Base-by-base conservation (phyloP, 1,140 invertebrate species). In the Drosophila sturtevanti region DNA sequence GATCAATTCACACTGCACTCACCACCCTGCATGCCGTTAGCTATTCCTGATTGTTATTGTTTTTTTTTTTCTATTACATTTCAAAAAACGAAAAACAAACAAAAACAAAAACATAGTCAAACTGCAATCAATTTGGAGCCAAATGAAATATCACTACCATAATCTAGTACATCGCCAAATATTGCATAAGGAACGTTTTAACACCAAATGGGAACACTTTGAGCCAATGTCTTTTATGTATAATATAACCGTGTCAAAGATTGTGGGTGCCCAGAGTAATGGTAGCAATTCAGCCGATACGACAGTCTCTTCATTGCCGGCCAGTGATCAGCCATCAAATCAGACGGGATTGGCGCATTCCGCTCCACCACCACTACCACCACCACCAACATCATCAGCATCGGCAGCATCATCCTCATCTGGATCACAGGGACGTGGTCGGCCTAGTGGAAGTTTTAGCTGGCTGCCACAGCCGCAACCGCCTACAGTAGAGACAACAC, bases 171-270 rank as follows among this genome's bases (percentile, higher is more conserved):
- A 91, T 54, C 86, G 90, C 4, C 90, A 91, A 75, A 91, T 91
- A 41, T 73, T 91, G 16, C 90, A 91, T 65, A 91, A 91, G 72
- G 90, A 91, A 65, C 90, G 90, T 59, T 91, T 91, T 59, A 91
- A 91, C 22, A 91, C 90, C 44, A 91, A 91, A 48, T 91, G 90
- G 90, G 90, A 91, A 24, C 90, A 91, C 65, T 91, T 91, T 11
- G 90, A 91, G 38, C 90, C 90, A 11, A 91, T 91, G 90, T 91
- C 90, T 12, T 91, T 91, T 22, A 91, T 91, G 90, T 91, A 91
- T 52, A 91, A 85, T 66, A 91, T 91, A n/a, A 91, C 90, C 1
- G 90, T 91, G 11, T 78, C 90, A 21, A 91, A 91, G 41, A 91
- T 91, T 22, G 86, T 91, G 0, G 90, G 90, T 4, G 73, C 89